Percentiles rank a stretch among this genome's conserved stretches.
Conservation (phyloP, 2,888 invertebrate species). For the Microctonus hyperodae region DNA sequence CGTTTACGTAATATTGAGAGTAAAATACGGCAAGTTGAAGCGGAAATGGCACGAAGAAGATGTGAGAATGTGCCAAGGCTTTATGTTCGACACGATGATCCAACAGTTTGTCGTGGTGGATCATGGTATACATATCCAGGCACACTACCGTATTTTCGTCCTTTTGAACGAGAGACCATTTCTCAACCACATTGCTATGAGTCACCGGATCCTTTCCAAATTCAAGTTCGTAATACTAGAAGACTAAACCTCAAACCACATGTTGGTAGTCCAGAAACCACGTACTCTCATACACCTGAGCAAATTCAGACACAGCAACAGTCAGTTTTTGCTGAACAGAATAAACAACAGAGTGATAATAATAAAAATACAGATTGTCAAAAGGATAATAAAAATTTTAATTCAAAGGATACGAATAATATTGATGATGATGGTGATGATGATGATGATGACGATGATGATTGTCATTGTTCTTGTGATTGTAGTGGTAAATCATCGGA, state of each 20-base stretch:
- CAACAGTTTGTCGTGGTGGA: constrained; percentile 15
- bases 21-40: constrained; percentile 55
- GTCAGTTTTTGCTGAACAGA: background rate
- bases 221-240: constrained; percentile 45
- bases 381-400: constrained; percentile 23
- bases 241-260: constrained; percentile 51
- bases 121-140: constrained; percentile 39
- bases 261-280: constrained; percentile 50
- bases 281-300: constrained; percentile 31
- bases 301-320: background rate
- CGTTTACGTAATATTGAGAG: constrained; percentile 49
- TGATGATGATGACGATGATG: constrained; percentile 7
- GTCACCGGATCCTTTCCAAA: constrained; percentile 52
- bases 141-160: constrained; percentile 24
- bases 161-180: constrained; percentile 13
- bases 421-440: constrained; percentile 6
- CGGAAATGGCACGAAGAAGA: constrained; percentile 50
- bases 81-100: constrained; percentile 25
- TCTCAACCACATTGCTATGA: constrained; percentile 35
- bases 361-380: constrained; percentile 31
- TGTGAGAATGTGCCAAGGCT: constrained; percentile 28
- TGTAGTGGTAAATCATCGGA: constrained; percentile 35
- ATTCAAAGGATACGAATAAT: constrained; percentile 25
- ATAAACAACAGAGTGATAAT: constrained; percentile 18
- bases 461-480: constrained; percentile 17